Base-by-base conservation (phyloP, 2,888 invertebrate species). In the Choristoneura rosaceana region DNA sequence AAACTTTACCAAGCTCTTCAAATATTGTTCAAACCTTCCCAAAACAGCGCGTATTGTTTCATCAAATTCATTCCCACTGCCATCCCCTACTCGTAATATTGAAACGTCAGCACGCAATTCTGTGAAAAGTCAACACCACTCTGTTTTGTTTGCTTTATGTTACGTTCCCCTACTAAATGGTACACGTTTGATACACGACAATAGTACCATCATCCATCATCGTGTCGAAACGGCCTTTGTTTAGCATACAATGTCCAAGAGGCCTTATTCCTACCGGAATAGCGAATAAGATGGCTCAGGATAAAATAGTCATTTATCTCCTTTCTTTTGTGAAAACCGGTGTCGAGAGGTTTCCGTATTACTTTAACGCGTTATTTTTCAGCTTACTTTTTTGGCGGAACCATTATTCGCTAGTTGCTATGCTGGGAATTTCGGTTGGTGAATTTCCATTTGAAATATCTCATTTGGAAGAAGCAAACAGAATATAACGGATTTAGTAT, bases 241-340 rank as follows among this genome's bases (percentile, higher is more conserved):
- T 88, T 87, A 80, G 82, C 82, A 81, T 82, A 82, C 74, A 81
- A 83, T 80, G 83, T 84, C 84, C 82, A 80, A 71, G 65, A 60
- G 68, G 78, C 77, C 76, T 80, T 80, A 83, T 82, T 84, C 82
- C 78, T 71, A 74, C 62, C 73, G 73, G 75, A 78, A 82, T 84
- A 84, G 79, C 79, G 80, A 82, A 79, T 81, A 82, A 81, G 81
- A 82, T 80, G 81, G 74, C 69, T 78, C 73, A 71, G 80, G 83
- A 87, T 86, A 82, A 87, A 84, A 84, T 74, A 76, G 76, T 81
- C 77, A 84, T 88, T 88, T 85, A 79, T 88, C 82, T 87, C 81
- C 80, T 80, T 79, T 75, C 77, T 81, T 76, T 50, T 64, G 59
- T 66, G 50, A 77, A 80, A 81, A 79, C 77, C 73, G 64, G 66